Evolutionary conservation across 2,797 vertebrate genomes (phyloP).

Genomic region (Mycteria americana): DNA sequence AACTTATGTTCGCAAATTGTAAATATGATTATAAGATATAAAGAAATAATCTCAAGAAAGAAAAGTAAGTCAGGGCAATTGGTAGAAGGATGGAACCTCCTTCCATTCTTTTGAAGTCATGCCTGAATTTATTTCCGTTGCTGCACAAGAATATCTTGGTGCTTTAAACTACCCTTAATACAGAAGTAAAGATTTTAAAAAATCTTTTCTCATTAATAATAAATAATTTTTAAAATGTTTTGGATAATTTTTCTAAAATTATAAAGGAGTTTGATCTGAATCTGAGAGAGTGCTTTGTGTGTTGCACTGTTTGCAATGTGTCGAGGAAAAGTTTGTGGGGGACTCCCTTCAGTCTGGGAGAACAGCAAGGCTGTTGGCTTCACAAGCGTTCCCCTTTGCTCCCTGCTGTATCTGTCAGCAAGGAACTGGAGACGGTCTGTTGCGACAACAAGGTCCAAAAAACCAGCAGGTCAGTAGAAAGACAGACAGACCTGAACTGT

Average conservation of each 20-base stretch:
- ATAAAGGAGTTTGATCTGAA: background rate
- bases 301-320: background rate
- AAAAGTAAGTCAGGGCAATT: background rate
- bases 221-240: background rate
- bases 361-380: background rate
- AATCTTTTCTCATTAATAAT: background rate
- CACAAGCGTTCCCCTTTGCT: background rate
- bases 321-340: background rate
- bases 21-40: background rate
- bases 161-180: background rate
- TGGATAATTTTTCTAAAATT: background rate
- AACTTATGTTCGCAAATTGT: background rate
- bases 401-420: background rate
- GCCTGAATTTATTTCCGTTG: background rate
- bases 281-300: background rate
- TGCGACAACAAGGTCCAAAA: background rate
- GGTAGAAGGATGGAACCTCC: background rate
- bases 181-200: background rate
- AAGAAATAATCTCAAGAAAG: background rate
- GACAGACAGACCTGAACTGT: background rate
- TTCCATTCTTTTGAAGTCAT: background rate
- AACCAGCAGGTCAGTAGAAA: background rate
- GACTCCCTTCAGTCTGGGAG: fast-evolving
- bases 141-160: background rate
- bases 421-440: background rate